Evolutionary conservation across 2,888 invertebrate species (phyloP), one percentile per base, ranked within the genome.

Genomic region (Polyommatus iphigenia): DNA sequence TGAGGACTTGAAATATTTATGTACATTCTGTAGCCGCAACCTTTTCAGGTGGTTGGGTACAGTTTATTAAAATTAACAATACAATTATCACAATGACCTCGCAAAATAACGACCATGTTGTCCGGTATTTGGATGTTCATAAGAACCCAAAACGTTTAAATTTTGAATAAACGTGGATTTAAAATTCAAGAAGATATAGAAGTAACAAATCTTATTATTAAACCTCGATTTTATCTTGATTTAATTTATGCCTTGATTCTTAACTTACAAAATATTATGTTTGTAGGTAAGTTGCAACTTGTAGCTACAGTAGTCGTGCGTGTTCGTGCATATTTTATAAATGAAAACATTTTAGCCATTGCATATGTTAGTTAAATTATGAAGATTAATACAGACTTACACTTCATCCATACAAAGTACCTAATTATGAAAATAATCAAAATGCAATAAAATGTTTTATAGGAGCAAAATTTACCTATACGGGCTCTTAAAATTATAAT

Each of bases 1-100:
- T 67, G 67, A 32, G 29, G 67, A 67, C 29, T 32, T 67, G 15
- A 67, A 67, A 67, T 67, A 67, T 32, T 67, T 67, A 67, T 67
- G 67, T 29, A 67, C 20, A n/a, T 57, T 7, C 57, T 20, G 59
- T 20, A 59, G 8, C 67, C 29, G 67, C 29, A 67, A 67, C 7
- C 29, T 67, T 67, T 67, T 67, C 29, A 32, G 32, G 67, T 32
- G 20, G 62, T 62, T 62, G 62, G 29, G 29, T 18, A 18, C 67
- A 67, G 67, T 67, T 67, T 18, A 32, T 62, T 62, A 62, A 20
- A 62, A 24, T 62, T 62, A 59, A 59, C 59, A 59, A 59, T 20
- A n/a, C n/a, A 7, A 62, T 62, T 24, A 62, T 24, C 24, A 62
- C 24, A 67, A 67, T 67, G 29, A 32, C 13, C 67, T 32, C 29